These are phyloP conservation scores for Chironomus tepperi DNA, from an alignment of 1,140 invertebrate genomes.

Conservation along the genomic window DNA sequence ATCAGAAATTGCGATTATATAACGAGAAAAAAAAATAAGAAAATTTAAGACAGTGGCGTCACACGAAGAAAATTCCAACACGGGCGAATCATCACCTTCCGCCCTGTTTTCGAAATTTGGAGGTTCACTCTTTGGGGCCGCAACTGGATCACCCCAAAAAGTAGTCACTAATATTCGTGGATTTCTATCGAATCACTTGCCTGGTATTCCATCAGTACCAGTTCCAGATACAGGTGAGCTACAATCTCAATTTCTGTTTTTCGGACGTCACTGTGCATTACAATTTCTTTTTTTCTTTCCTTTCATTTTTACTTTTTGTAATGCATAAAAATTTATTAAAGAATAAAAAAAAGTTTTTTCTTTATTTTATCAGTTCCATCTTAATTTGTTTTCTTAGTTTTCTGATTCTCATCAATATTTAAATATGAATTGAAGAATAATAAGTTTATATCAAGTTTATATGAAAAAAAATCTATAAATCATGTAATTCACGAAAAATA, in stretches of 20 bases:
- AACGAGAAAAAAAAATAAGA: neutral
- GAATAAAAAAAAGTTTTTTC: neutral
- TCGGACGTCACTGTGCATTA: neutral
- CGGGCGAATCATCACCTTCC: slow-evolving; percentile 34
- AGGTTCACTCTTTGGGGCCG: slow-evolving; percentile 41
- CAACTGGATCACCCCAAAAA: slow-evolving; percentile 44
- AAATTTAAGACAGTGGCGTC: slow-evolving; percentile 35
- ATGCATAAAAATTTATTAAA: neutral
- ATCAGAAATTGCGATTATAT: slow-evolving; percentile 17
- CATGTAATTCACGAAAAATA: too few relatives aligned
- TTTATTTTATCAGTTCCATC: neutral
- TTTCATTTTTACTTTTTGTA: neutral
- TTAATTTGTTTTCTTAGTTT: neutral
- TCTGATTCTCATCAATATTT: slow-evolving; percentile 21
- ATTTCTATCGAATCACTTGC: slow-evolving; percentile 44
- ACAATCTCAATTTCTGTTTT: neutral
- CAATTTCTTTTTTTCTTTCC: neutral
- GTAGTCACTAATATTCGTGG: slow-evolving; percentile 50
- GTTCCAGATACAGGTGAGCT: slow-evolving; percentile 49
- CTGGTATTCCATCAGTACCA: slow-evolving; percentile 39
- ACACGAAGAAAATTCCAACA: slow-evolving; percentile 33
- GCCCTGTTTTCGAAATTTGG: slow-evolving; percentile 42
- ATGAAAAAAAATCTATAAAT: too few relatives aligned
- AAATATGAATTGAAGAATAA: neutral
- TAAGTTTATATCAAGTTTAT: too few relatives aligned